Evolutionary conservation across 2,113 vertebrate species (phyloP), one percentile per base, ranked within the genome.

Genomic region (Centropristis striata): DNA sequence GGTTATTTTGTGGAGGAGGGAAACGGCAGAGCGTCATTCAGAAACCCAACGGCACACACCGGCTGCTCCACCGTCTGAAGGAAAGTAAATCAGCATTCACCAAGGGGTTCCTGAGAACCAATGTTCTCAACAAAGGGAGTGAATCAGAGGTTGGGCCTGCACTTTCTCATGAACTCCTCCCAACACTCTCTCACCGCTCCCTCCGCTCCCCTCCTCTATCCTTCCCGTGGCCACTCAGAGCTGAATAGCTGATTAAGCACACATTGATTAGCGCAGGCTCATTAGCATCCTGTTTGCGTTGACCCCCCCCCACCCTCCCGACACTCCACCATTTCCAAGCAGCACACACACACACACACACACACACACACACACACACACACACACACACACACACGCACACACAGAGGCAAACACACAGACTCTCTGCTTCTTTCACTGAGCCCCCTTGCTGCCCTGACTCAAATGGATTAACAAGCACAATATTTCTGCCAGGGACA

Each of bases 281-380:
- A 96, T 97, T 96, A 97, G 94, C 96, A 96, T 97, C 92, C 93
- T 72, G 68, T 97, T 96, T 97, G 94, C 55, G 20, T 89, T 88
- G 93, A 94, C 50, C 78, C 75, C 77, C 71, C 72, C 49, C 47
- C 49, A 23, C 20, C 69, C 14, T n/a, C 20, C 55, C 59, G 28
- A 42, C 32, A 63, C 70, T 64, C 53, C 51, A 74, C 78, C 73
- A 61, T 77, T 85, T 86, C 73, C 79, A 81, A 75, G 78, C 73
- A 74, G 73, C 66, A 59, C 60, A 73, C 53, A 71, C 65, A 50
- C 57, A 44, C 63, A 54, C 36, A 12, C 47, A 42, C 46, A 69
- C 47, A 18, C 37, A 11, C 55, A 41, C 44, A 20, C 39, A 37
- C 59, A 69, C 66, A 47, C 50, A 70, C 60, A 47, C 63, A 67